A percentile compares a stretch with the other conserved stretches of the same genome.
phyloP scores from a whole-genome alignment of 2,797 vertebrate species.

The Malurus leucopterus region DNA sequence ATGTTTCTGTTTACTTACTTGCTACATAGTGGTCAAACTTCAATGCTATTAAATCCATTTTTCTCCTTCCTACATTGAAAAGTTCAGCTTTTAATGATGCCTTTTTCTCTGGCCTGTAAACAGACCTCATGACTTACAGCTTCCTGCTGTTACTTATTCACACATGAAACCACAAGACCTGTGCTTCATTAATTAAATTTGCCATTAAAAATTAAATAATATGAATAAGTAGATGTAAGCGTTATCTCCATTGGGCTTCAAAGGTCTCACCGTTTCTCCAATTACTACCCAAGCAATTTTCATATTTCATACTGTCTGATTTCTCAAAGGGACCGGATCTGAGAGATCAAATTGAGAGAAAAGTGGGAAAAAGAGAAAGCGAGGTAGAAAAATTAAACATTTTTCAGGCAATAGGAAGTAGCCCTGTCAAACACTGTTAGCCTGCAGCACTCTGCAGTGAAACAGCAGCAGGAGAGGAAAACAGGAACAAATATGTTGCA shows the following conservation, averaged over 20 bases:
- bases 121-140: slow-evolving; percentile 29
- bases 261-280: slow-evolving; percentile 74
- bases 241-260: slow-evolving; percentile 75
- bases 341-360: slow-evolving; percentile 67
- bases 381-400: slow-evolving; percentile 41
- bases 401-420: slow-evolving; percentile 35
- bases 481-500: slow-evolving; percentile 53
- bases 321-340: slow-evolving; percentile 74
- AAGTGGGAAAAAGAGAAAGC: slow-evolving; percentile 18
- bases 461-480: slow-evolving; percentile 45
- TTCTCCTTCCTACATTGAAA: slow-evolving; percentile 3
- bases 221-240: slow-evolving; percentile 77
- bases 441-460: slow-evolving; percentile 38
- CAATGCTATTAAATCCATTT: slow-evolving; percentile 23
- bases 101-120: slow-evolving; percentile 43
- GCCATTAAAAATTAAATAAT: slow-evolving; percentile 85
- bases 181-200: slow-evolving; percentile 79
- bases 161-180: slow-evolving; percentile 65
- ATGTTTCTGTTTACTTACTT: slow-evolving; percentile 22
- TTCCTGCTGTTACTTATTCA: slow-evolving; percentile 48
- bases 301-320: slow-evolving; percentile 80
- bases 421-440: slow-evolving; percentile 22
- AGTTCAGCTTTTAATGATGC: slow-evolving; percentile 36
- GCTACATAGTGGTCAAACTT: slow-evolving; percentile 27
- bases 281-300: slow-evolving; percentile 79